Base-by-base conservation (phyloP, 1,140 invertebrate genomes). In the Drosophila lacteicornis region DNA sequence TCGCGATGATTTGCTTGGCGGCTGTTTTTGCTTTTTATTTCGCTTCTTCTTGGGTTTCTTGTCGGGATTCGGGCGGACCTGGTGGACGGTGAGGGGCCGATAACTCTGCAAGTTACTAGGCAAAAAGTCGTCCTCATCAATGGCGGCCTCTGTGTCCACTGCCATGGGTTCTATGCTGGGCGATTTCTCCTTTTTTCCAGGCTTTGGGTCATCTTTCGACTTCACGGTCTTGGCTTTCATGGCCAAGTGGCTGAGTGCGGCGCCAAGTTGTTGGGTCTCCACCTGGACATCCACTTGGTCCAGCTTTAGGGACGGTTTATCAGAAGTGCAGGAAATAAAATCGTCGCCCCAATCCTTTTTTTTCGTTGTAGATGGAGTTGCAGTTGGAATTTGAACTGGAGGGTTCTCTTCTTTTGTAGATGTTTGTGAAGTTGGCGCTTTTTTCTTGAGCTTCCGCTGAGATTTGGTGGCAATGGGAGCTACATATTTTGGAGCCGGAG, bases 31-130 rank as follows among this genome's bases (percentile, higher is more conserved):
- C 47, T 74, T 91, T 76, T 91, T 91, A 61, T 74, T 83, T 8
- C 80, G 71, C 33, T 84, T 91, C 57, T 84, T 91, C 66, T 91
- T 91, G 1, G 78, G 78, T 57, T 84, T 84, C 27, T 88, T 91
- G 61, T 85, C 61, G 1, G 88, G 88, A 80, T 91, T 91, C 0
- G 88, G 30, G 1, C 69, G 50, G 7, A 87, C 66, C 25, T 80
- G 69, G 30, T 82, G 70, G 4, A 88, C 63, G n/a, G 73, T 91
- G 0, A 91, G 67, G 1, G 88, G 78, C 3, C 73, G 61, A 69
- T 91, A 91, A 13, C 2, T 47, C 8, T 65, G 27, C 17, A 82
- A 42, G 12, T 84, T 45, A 0, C 17, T 36, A 0, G 51, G 57
- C 50, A 91, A 33, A 53, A 91, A 91, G 2, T 91, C 81, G 42